Evolutionary conservation across 2,113 vertebrate species (phyloP).

Genomic region (Serilophus lunatus): DNA sequence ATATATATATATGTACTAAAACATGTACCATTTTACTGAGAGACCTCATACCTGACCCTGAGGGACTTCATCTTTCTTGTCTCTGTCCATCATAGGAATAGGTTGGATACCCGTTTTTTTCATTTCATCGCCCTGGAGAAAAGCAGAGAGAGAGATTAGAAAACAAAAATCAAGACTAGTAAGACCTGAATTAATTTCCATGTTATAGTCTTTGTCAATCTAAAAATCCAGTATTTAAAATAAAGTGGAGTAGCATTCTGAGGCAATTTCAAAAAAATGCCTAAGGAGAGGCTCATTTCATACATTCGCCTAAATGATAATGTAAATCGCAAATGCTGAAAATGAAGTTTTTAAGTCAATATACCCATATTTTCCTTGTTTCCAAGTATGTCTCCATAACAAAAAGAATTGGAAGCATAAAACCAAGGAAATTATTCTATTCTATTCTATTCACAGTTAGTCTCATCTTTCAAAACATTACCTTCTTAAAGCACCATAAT

Average conservation of each 20-base stretch:
- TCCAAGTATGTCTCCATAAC: not conserved
- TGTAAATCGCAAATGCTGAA: not conserved
- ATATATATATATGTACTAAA: not conserved
- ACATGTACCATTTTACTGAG: not conserved
- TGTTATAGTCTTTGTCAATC: not conserved
- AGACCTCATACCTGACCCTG: slow-evolving; percentile 88
- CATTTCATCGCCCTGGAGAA: slow-evolving; percentile 92
- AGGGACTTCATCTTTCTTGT: slow-evolving; percentile 93
- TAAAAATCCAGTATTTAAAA: not conserved
- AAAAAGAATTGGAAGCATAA: not conserved
- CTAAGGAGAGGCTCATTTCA: not conserved
- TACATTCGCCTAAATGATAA: not conserved
- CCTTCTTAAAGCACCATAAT: not conserved
- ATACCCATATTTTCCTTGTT: not conserved
- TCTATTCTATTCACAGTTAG: not conserved
- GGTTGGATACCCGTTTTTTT: slow-evolving; percentile 97
- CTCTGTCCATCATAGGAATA: slow-evolving; percentile 98
- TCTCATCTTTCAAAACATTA: not conserved
- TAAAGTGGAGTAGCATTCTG: not conserved
- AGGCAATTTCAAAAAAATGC: not conserved
- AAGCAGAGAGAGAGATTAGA: not conserved
- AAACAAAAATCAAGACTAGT: not conserved
- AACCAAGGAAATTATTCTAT: not conserved
- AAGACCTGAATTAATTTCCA: not conserved
- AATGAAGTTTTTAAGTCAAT: not conserved